phyloP scores from a whole-genome alignment of 2,113 vertebrate species.

The Chionomys nivalis region DNA sequence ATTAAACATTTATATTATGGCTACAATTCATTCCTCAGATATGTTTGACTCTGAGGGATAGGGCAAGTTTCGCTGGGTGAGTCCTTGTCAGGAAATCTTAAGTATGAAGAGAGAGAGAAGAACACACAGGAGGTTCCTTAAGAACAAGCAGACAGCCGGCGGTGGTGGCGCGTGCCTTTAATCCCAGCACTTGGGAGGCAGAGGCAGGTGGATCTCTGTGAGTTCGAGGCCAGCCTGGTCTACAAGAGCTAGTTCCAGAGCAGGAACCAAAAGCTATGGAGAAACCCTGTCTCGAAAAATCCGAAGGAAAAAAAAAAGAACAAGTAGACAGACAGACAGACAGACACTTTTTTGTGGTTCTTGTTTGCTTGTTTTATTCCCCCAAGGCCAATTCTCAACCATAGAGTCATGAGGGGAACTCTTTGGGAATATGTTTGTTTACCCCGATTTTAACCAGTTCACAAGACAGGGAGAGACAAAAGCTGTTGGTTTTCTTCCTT shows the following conservation, averaged over 20 bases:
- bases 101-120: conserved; percentile 44
- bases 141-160: conserved; percentile 14
- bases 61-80: conserved; percentile 42
- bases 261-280: no score
- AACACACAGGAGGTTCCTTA: background rate
- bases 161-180: no score
- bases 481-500: background rate
- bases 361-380: background rate
- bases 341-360: background rate
- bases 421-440: conserved; percentile 23
- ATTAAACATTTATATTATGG: conserved; percentile 54
- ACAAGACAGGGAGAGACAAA: background rate
- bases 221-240: no score
- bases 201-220: no score
- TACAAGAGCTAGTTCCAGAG: no score
- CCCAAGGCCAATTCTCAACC: background rate
- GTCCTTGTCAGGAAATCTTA: conserved; percentile 63
- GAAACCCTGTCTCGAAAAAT: no score
- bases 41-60: conserved; percentile 58
- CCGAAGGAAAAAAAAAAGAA: no score
- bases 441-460: conserved; percentile 5
- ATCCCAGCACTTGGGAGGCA: no score
- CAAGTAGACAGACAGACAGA: background rate
- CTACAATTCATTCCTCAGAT: conserved; percentile 62
- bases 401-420: background rate